These are phyloP conservation scores for Xiphias gladius DNA, from an alignment of 2,113 vertebrate species.

Conservation along the genomic window DNA sequence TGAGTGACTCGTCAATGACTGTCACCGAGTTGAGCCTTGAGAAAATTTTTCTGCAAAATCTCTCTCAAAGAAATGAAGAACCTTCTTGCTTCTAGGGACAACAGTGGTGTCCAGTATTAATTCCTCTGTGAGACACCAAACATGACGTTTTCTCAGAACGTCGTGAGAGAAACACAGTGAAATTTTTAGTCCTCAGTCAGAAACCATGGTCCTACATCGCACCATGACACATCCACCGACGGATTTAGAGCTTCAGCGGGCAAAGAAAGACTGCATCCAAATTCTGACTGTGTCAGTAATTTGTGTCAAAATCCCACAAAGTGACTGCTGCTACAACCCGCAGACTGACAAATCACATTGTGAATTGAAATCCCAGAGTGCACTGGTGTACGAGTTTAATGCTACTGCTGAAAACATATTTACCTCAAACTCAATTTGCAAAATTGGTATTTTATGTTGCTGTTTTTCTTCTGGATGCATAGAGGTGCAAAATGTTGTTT, in stretches of 20 bases:
- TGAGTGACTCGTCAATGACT: not conserved
- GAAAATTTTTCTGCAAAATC: not conserved
- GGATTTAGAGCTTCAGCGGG: no score
- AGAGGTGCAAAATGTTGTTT: not conserved
- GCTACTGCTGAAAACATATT: not conserved
- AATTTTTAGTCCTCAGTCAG: no score
- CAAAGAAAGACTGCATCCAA: not conserved
- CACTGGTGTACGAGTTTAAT: not conserved
- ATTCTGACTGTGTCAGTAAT: not conserved
- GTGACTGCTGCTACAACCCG: not conserved
- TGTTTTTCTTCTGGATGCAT: not conserved
- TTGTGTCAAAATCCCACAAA: not conserved
- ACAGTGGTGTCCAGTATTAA: no score
- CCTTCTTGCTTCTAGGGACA: not conserved
- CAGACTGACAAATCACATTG: no score
- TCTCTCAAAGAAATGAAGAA: not conserved
- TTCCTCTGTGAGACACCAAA: not conserved
- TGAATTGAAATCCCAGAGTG: not conserved
- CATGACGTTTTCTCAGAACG: no score
- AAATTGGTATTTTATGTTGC: not conserved
- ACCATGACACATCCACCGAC: no score
- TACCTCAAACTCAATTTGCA: no score
- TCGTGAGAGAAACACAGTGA: no score
- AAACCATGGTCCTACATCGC: no score
- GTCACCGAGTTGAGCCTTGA: not conserved